phyloP scores from a whole-genome alignment of 2,888 invertebrate genomes.

The Himalopsyche kuldschensis region DNA sequence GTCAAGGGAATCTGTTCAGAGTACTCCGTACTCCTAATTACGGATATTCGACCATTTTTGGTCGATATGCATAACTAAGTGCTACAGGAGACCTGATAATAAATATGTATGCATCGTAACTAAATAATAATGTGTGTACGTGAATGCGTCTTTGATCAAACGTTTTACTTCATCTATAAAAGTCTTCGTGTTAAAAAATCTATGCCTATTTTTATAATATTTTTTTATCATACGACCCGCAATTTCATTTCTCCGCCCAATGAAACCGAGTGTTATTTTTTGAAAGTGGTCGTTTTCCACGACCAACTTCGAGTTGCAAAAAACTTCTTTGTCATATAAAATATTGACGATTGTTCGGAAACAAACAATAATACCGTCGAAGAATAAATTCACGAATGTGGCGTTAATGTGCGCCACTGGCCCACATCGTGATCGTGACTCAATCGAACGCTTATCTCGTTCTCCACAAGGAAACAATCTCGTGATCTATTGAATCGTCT shows the following conservation, averaged over 20 bases:
- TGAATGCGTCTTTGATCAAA: too few species aligned
- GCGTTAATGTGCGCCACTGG: background rate
- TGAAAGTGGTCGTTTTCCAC: background rate
- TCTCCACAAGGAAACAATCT: background rate
- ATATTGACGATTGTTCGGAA: background rate
- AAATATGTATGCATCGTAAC: too few species aligned
- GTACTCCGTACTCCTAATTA: too few species aligned
- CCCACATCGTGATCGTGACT: slow-evolving; percentile 11
- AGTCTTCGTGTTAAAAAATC: too few species aligned
- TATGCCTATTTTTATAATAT: background rate
- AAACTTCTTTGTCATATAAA: background rate
- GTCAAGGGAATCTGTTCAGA: too few species aligned
- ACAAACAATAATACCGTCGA: background rate
- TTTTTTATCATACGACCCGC: background rate
- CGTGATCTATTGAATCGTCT: slow-evolving; percentile 7
- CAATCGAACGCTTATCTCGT: background rate
- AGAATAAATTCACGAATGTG: background rate
- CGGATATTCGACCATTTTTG: too few species aligned
- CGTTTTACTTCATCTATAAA: too few species aligned
- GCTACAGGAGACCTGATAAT: too few species aligned
- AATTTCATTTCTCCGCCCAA: background rate
- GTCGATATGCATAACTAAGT: too few species aligned
- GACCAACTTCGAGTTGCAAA: background rate
- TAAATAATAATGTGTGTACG: too few species aligned
- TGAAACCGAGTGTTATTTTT: background rate